A percentile compares a stretch with the other conserved stretches of the same genome.
Evolutionary conservation across 1,140 invertebrate genomes (phyloP).

Genomic region (Aphelinus atriplicis): DNA sequence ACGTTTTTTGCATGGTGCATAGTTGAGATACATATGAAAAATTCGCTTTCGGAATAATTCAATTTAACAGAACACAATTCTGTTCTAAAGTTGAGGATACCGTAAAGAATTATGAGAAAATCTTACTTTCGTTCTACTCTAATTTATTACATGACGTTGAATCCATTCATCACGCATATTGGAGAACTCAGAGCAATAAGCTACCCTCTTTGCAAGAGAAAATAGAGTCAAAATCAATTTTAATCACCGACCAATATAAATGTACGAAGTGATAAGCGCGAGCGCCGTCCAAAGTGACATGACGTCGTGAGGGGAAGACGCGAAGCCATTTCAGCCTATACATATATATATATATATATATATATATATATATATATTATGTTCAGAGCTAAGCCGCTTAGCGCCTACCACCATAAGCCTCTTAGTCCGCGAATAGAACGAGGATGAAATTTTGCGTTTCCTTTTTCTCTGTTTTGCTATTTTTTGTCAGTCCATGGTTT

Average conservation of each 20-base stretch:
- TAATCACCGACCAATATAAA: conserved; percentile 50
- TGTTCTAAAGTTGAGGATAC: too few species aligned
- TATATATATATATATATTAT: too few species aligned
- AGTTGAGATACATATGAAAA: too few species aligned
- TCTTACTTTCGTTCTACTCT: too few species aligned
- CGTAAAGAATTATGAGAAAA: too few species aligned
- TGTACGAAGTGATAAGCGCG: conserved; percentile 30
- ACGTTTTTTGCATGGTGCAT: too few species aligned
- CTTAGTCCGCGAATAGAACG: conserved; percentile 48
- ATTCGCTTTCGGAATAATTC: too few species aligned
- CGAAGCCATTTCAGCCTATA: background rate
- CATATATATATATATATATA: conserved; percentile 1
- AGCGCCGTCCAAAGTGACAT: background rate
- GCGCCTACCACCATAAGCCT: conserved; percentile 52
- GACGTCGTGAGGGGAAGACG: background rate
- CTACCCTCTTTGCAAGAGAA: too few species aligned
- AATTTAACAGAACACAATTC: too few species aligned
- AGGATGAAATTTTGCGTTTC: conserved; percentile 44
- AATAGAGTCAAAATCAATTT: conserved; percentile 47
- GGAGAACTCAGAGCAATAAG: too few species aligned
- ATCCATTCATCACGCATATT: too few species aligned
- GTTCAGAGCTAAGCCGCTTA: conserved; percentile 47
- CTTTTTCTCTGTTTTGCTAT: conserved; percentile 26
- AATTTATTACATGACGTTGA: too few species aligned
- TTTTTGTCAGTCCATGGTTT: background rate